Base-by-base conservation (phyloP, 2,797 vertebrate species). In the Chromis chromis region DNA sequence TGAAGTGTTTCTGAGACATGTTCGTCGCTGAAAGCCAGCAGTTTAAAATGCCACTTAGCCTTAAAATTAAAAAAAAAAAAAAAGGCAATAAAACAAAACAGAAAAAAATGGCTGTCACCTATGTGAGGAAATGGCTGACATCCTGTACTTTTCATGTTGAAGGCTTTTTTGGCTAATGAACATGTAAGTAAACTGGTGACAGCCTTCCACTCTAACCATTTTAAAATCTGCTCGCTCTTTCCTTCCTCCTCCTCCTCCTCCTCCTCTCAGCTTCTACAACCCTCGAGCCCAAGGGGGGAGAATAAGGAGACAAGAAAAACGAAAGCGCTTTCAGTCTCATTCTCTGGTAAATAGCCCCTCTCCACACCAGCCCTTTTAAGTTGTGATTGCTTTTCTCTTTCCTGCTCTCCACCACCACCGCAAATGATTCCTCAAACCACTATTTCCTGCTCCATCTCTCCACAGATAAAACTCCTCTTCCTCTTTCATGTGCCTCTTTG, bases 281-380 rank as follows among this genome's bases (percentile, higher is more conserved):
- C 74, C 74, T 44, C 6, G 16, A 44, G 42, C 42, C 42, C 17
- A 77, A 76, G 64, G 58, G 72, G 73, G 50, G 59, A 49, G 58
- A 49, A 76, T 69, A 53, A 68, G 67, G 65, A 83, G 81, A 87
- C 76, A 84, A 79, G 73, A 78, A 87, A 89, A 92, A 86, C 69
- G 67, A 90, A 87, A 88, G 74, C 44, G 65, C 79, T 92, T 90
- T 91, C 85, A 76, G 83, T 89, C 89, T 93, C 90, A 88, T 92
- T 92, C 86, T 89, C 76, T 59, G 74, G 89, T 92, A 93, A 94
- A 93, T 92, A 94, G 90, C 87, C 87, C 84, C 85, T 92, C 90
- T 92, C 84, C 87, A 90, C 87, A 81, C 83, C 16, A 65, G 82
- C 83, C 83, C 88, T 91, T 92, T 92, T 89, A 94, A 86, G 70